phyloP scores from a whole-genome alignment of 2,888 invertebrate genomes.

The Hyposoter dolosus region DNA sequence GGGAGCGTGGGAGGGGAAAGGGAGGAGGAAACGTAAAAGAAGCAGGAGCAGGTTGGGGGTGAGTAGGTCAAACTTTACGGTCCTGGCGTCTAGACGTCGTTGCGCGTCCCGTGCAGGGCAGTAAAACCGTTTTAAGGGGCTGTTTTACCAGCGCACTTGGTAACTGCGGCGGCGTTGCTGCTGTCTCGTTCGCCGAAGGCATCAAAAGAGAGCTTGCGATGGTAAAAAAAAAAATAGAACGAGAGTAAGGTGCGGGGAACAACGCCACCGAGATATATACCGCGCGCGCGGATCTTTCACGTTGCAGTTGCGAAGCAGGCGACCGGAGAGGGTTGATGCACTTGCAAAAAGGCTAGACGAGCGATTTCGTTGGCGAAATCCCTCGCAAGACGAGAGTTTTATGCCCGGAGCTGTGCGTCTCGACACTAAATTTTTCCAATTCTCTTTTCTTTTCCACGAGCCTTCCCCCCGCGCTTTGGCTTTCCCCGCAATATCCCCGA shows the following conservation, averaged over 20 bases:
- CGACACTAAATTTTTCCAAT: conserved; percentile 70
- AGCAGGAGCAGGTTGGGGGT: conserved; percentile 78
- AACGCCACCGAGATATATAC: conserved; percentile 38
- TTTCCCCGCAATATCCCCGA: neutral
- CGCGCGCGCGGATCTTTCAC: conserved; percentile 44
- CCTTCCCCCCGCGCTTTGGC: conserved; percentile 28
- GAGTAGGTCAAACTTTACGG: conserved; percentile 85
- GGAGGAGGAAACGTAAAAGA: conserved; percentile 55
- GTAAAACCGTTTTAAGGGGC: conserved; percentile 85
- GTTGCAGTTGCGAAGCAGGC: conserved; percentile 22
- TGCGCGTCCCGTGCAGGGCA: conserved; percentile 83
- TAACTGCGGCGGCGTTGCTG: conserved; percentile 74
- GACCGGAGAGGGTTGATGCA: conserved; percentile 50
- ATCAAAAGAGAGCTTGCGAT: conserved; percentile 47
- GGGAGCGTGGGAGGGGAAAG: conserved; percentile 27
- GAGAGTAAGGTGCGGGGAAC: conserved; percentile 35
- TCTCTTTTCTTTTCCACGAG: conserved; percentile 42
- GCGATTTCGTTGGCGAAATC: conserved; percentile 69
- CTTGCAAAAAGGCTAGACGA: conserved; percentile 65
- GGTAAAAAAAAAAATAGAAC: conserved; percentile 29
- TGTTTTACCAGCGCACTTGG: conserved; percentile 84
- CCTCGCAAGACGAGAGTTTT: conserved; percentile 66
- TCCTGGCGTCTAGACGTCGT: conserved; percentile 84
- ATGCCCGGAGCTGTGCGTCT: conserved; percentile 67
- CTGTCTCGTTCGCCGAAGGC: conserved; percentile 53